These are phyloP conservation scores for Coronaproctus castanopsis DNA, from an alignment of 2,888 invertebrate species.

Conservation along the genomic window DNA sequence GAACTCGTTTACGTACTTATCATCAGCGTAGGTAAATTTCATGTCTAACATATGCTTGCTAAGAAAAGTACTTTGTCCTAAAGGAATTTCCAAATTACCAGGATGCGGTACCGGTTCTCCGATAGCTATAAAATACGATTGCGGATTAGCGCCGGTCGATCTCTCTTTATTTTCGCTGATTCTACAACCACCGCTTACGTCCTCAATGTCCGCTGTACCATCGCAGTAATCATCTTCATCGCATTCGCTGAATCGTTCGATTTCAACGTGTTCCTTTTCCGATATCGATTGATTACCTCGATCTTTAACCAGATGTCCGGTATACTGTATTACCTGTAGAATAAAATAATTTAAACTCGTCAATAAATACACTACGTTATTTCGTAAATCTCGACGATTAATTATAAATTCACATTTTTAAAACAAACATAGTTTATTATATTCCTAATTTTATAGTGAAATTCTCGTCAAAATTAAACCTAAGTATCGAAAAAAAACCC, in stretches of 20 bases:
- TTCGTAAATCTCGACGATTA: too few relatives aligned
- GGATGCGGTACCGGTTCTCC: constrained; percentile 73
- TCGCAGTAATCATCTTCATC: neutral
- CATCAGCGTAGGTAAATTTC: constrained; percentile 87
- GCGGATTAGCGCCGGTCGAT: neutral
- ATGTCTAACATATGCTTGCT: constrained; percentile 81
- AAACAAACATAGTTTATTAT: too few relatives aligned
- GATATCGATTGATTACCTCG: neutral
- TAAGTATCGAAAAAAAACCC: too few relatives aligned
- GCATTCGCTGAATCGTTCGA: constrained; percentile 1
- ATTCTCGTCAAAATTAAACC: too few relatives aligned
- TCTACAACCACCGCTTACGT: neutral
- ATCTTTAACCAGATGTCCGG: constrained; percentile 45
- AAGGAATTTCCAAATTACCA: constrained; percentile 73
- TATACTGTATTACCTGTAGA: constrained; percentile 66
- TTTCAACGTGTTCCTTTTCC: neutral
- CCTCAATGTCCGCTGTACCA: neutral
- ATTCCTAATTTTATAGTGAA: too few relatives aligned
- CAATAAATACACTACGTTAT: too few relatives aligned
- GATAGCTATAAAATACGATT: constrained; percentile 38
- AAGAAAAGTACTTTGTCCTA: constrained; percentile 73
- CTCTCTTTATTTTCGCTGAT: neutral
- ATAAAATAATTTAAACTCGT: too few relatives aligned
- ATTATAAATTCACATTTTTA: too few relatives aligned
- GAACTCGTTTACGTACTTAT: constrained; percentile 57